Evolutionary conservation across 2,797 vertebrate species (phyloP).

Genomic region (Podarcis siculus): DNA sequence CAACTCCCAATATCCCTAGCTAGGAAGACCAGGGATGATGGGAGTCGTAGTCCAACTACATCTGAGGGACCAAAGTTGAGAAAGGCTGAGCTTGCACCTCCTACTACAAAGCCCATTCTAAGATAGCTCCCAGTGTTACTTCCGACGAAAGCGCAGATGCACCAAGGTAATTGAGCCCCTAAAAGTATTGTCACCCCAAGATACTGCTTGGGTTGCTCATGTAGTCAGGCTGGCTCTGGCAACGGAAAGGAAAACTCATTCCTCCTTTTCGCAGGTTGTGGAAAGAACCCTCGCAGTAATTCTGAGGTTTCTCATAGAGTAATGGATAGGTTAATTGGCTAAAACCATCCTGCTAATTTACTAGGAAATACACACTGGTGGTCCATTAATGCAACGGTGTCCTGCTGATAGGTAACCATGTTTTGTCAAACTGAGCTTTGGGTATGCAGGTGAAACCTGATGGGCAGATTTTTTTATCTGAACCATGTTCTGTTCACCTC

Average conservation of each 20-base stretch:
- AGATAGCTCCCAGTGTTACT: neutral
- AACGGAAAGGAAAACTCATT: neutral
- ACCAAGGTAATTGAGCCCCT: neutral
- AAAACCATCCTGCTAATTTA: neutral
- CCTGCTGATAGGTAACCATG: neutral
- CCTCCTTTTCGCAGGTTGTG: neutral
- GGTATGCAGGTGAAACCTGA: neutral
- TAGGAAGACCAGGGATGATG: too few species aligned
- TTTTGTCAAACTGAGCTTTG: neutral
- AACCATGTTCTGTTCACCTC: neutral
- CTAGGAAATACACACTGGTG: neutral
- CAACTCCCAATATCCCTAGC: too few species aligned
- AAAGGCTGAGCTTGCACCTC: too few species aligned
- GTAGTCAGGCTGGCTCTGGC: neutral
- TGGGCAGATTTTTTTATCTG: neutral
- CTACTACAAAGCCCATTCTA: neutral
- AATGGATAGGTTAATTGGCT: neutral
- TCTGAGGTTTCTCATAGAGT: neutral
- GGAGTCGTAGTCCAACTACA: too few species aligned
- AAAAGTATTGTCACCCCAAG: neutral
- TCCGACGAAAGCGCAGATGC: too few species aligned
- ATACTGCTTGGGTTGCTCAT: neutral
- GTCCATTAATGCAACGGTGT: neutral
- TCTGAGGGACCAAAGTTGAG: too few species aligned
- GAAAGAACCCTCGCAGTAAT: neutral